Evolutionary conservation across 2,888 invertebrate genomes (phyloP), one percentile per base, ranked within the genome.

Genomic region (Cylindroiulus punctatus): DNA sequence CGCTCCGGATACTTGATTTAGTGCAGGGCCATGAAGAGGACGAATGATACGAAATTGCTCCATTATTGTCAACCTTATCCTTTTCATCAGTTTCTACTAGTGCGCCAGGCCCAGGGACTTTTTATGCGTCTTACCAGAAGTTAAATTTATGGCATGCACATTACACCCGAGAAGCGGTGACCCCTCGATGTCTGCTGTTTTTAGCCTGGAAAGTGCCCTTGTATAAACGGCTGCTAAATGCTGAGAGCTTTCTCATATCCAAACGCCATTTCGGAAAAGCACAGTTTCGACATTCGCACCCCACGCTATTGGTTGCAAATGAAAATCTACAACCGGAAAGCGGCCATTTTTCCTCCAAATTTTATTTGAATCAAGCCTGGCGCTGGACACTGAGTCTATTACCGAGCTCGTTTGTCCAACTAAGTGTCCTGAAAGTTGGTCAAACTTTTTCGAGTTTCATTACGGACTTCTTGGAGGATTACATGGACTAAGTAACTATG

Each of bases 21-120:
- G 83, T 83, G 83, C 26, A 0, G 44, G 42, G 26, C 44, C 83
- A 83, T 83, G 42, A 42, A 42, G 83, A 83, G 83, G 83, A 83
- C 83, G 83, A 83, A 83, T 44, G 44, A 42, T 83, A 42, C 83
- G 44, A 83, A 83, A 40, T 83, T 42, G 83, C 40, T 40, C 44
- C 83, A 44, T 83, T 83, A 83, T 83, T 83, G 83, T 44, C 83
- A 83, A 83, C 83, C 83, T 83, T 42, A 83, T 44, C 40, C 83
- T 83, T 83, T 83, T 83, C 83, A 44, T 83, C 83, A 83, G 83
- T 83, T 83, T 42, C 76, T 76, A 30, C 76, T 76, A 76, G 4
- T 30, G 76, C 76, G 17, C 32, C 76, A 76, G 65, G 26, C 76
- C 76, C 1, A 8, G 32, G 17, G 76, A 76, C 76, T 76, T 30